These are phyloP conservation scores for Ochropacha duplaris DNA, from an alignment of 2,888 invertebrate genomes.

Conservation along the genomic window DNA sequence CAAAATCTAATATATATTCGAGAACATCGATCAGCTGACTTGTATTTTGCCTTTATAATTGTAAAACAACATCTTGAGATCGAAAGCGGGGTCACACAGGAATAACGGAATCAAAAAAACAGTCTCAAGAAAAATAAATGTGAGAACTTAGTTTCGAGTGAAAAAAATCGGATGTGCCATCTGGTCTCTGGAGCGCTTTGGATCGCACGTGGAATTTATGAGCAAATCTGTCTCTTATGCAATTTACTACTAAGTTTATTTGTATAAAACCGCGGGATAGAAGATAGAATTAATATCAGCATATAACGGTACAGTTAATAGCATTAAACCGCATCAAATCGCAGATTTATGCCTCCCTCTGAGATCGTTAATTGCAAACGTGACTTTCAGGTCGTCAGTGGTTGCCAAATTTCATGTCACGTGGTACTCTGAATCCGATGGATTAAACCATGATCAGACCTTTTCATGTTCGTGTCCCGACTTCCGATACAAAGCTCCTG, in stretches of 20 bases:
- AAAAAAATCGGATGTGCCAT: slow-evolving; percentile 61
- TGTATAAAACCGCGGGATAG: no score
- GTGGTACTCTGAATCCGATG: slow-evolving; percentile 1
- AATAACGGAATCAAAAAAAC: slow-evolving; percentile 5
- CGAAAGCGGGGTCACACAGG: not conserved
- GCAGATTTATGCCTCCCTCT: slow-evolving; percentile 16
- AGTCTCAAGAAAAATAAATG: slow-evolving; percentile 30
- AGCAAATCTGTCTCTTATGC: slow-evolving; percentile 47
- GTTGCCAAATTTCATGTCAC: slow-evolving; percentile 9
- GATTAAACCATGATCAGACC: slow-evolving; percentile 1
- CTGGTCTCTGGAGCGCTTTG: slow-evolving; percentile 48
- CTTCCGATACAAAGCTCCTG: not conserved
- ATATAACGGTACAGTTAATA: not conserved
- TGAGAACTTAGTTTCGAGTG: slow-evolving; percentile 49
- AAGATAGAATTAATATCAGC: not conserved
- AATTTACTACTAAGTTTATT: no score
- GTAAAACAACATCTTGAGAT: not conserved
- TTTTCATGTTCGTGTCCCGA: not conserved
- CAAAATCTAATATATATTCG: slow-evolving; percentile 17
- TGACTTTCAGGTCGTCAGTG: slow-evolving; percentile 19
- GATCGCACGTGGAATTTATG: slow-evolving; percentile 49
- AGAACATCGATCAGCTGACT: not conserved
- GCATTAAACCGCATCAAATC: slow-evolving; percentile 11
- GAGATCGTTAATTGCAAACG: slow-evolving; percentile 30
- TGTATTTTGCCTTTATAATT: not conserved